Percentiles rank a stretch among this genome's conserved stretches.
Evolutionary conservation across 2,888 invertebrate species (phyloP).

Genomic region (Pyralis farinalis): DNA sequence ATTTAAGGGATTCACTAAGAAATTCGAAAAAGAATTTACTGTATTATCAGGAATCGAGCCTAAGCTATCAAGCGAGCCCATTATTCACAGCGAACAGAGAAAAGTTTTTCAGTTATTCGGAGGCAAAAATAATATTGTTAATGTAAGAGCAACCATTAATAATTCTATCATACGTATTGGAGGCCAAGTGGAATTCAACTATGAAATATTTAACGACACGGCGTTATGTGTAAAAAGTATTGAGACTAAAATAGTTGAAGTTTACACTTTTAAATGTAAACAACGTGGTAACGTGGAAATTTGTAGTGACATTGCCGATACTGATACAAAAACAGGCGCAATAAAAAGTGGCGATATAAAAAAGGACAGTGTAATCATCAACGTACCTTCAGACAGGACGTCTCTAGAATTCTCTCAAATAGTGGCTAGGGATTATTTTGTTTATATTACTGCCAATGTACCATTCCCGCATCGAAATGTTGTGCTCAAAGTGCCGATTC

Average conservation of each 20-base stretch:
- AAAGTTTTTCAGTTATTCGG: slow-evolving; percentile 32
- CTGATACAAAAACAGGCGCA: slow-evolving; percentile 25
- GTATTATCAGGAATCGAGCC: slow-evolving; percentile 31
- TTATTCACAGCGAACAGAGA: slow-evolving; percentile 30
- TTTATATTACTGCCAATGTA: slow-evolving; percentile 26
- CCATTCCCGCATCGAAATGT: slow-evolving; percentile 35
- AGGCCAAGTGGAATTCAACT: slow-evolving; percentile 28
- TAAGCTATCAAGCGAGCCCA: slow-evolving; percentile 24
- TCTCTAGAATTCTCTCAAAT: slow-evolving; percentile 32
- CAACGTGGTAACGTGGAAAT: slow-evolving; percentile 15
- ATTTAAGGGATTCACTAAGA: slow-evolving; percentile 30
- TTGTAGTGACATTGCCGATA: slow-evolving; percentile 20
- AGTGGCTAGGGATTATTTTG: slow-evolving; percentile 28
- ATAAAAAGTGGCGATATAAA: slow-evolving; percentile 22
- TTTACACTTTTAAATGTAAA: slow-evolving; percentile 22
- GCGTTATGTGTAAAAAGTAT: slow-evolving; percentile 26
- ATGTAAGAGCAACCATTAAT: slow-evolving; percentile 30
- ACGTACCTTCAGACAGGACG: slow-evolving; percentile 21
- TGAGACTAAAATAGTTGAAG: slow-evolving; percentile 29
- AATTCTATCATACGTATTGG: slow-evolving; percentile 29
- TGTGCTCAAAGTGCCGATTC: slow-evolving; percentile 29
- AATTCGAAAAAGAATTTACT: slow-evolving; percentile 31
- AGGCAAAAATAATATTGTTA: slow-evolving; percentile 25
- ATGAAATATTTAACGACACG: slow-evolving; percentile 33
- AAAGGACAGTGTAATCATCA: slow-evolving; percentile 17